Conservation (phyloP, 1,140 invertebrate genomes). For the Atta colombica region DNA sequence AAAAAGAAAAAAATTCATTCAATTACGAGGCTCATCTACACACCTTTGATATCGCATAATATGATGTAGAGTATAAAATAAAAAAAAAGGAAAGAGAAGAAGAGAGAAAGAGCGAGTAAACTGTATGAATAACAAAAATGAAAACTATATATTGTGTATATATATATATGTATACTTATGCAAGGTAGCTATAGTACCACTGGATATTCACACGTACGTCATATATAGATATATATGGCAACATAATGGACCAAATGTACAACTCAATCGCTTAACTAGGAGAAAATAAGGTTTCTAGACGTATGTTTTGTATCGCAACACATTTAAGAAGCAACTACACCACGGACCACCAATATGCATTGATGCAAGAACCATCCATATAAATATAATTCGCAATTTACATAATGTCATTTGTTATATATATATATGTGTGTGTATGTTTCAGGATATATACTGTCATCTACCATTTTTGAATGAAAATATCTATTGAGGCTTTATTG, state of each 20-base stretch:
- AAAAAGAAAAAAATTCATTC: slow-evolving; percentile 77
- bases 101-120: slow-evolving; percentile 36
- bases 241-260: slow-evolving; percentile 69
- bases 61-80: slow-evolving; percentile 52
- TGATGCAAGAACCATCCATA: slow-evolving; percentile 70
- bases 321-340: slow-evolving; percentile 83
- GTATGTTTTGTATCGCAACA: slow-evolving; percentile 76
- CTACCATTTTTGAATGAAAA: not conserved
- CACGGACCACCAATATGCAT: slow-evolving; percentile 81
- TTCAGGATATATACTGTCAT: slow-evolving; percentile 10
- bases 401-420: slow-evolving; percentile 34
- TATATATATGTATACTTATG: slow-evolving; percentile 49
- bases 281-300: slow-evolving; percentile 72
- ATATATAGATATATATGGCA: slow-evolving; percentile 71
- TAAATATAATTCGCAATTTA: slow-evolving; percentile 56
- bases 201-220: slow-evolving; percentile 72
- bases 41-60: slow-evolving; percentile 78
- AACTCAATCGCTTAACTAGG: slow-evolving; percentile 72
- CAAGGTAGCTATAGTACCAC: slow-evolving; percentile 66
- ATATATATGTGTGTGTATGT: not conserved
- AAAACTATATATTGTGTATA: slow-evolving; percentile 35
- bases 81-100: slow-evolving; percentile 18
- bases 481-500: not conserved
- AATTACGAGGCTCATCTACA: slow-evolving; percentile 85
- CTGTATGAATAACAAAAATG: slow-evolving; percentile 36